phyloP scores from a whole-genome alignment of 2,797 vertebrate species.

The Cyprinodon diabolis region DNA sequence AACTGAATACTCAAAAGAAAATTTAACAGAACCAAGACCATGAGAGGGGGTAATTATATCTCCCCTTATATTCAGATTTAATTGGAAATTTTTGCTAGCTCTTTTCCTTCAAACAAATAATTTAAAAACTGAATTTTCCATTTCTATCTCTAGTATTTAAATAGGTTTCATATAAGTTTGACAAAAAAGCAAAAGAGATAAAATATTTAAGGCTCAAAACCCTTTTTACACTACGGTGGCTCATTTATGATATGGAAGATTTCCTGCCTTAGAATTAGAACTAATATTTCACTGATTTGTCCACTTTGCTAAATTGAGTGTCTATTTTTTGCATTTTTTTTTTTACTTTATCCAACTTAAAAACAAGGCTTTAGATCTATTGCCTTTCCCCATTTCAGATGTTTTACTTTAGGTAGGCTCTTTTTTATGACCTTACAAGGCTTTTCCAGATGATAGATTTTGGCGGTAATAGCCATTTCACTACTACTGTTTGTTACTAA shows the following conservation, averaged over 20 bases:
- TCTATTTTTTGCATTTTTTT: not conserved
- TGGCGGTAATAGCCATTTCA: conserved; percentile 73
- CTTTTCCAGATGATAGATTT: conserved; percentile 74
- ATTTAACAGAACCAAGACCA: too few species aligned
- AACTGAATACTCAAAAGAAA: too few species aligned
- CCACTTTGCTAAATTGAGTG: not conserved
- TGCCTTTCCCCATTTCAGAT: conserved; percentile 45
- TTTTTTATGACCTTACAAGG: conserved; percentile 65
- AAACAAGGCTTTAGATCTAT: conserved; percentile 56
- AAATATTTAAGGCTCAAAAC: too few species aligned
- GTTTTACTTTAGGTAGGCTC: conserved; percentile 57
- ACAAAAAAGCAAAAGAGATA: not conserved
- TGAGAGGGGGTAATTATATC: not conserved
- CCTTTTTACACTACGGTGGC: not conserved
- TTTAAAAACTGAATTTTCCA: too few species aligned
- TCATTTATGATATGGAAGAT: not conserved
- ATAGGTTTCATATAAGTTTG: not conserved
- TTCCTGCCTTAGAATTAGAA: not conserved
- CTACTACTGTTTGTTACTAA: conserved; percentile 80
- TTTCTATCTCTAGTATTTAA: too few species aligned
- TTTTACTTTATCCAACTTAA: conserved; percentile 16
- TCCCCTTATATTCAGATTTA: too few species aligned
- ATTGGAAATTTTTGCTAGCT: not conserved
- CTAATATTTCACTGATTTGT: not conserved
- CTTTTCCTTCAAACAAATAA: not conserved